Evolutionary conservation across 2,888 invertebrate species (phyloP), one percentile per base, ranked within the genome.

Genomic region (Shargacucullia verbasci): DNA sequence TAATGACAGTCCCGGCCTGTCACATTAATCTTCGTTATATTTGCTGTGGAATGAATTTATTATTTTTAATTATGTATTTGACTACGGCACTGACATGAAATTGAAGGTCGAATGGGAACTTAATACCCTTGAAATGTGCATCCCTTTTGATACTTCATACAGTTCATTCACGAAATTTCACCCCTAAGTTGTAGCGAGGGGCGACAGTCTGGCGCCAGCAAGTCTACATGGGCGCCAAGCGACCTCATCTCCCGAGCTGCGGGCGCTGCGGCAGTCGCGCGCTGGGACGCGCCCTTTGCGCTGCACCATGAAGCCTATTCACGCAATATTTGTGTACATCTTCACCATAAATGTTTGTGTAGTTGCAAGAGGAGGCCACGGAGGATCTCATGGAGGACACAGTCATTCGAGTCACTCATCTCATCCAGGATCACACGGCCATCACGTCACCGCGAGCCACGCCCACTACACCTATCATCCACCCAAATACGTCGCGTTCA

Each of bases 401-500:
- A 57, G 64, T 0, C 52, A 68, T 10, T 11, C 50, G n/a, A 38
- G 38, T 6, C 57, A 52, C 33, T 31, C 49, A 10, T 37, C 50
- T 9, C 47, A 57, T 12, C 34, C 52, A 9, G 56, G 70, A 31
- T 41, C 70, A n/a, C 80, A 84, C 49, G 48, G 58, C 41, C 53
- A 53, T 55, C 84, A 90, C 71, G 86, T 90, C 25, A 88, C 82
- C 52, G 83, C 88, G 1, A 84, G 83, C 35, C 90, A 91, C 76
- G 72, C 88, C 25, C 86, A 88, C 57, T 93, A 85, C 70, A 84
- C 89, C 12, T 93, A 94, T 64, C 89, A 92, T 60, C 93, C 93
- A 10, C 92, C 93, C 0, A 82, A 73, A 35, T 83, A 86, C 45
- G 85, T 94, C 47, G 75, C 80, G 41, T 93, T 81, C 71, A 82